phyloP scores from a whole-genome alignment of 2,888 invertebrate genomes.

The Amphiduros pacificus region DNA sequence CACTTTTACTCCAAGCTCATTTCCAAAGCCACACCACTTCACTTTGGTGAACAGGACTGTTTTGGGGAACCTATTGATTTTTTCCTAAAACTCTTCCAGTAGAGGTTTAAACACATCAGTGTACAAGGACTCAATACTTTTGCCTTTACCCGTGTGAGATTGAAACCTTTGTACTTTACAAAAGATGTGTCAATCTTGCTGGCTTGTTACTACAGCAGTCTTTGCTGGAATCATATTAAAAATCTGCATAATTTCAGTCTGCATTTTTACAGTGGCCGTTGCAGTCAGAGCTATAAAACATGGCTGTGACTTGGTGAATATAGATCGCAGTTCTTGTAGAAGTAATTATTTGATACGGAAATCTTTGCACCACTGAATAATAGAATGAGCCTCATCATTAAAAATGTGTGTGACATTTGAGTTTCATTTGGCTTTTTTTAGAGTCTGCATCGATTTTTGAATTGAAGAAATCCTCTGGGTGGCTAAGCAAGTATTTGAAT shows the following conservation, averaged over 20 bases:
- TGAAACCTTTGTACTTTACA: no score
- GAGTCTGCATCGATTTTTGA: background rate
- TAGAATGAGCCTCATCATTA: slow-evolving; percentile 17
- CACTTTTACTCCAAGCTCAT: slow-evolving; percentile 1
- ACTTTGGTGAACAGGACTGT: background rate
- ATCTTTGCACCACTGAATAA: slow-evolving; percentile 19
- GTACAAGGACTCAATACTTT: background rate
- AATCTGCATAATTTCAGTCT: background rate
- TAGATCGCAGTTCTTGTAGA: slow-evolving; percentile 21
- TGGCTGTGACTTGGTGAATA: slow-evolving; percentile 11
- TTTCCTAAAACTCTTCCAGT: background rate
- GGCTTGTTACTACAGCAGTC: no score
- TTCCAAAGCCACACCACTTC: slow-evolving; percentile 8
- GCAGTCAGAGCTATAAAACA: slow-evolving; percentile 28
- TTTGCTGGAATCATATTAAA: background rate
- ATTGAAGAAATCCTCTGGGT: slow-evolving; percentile 2
- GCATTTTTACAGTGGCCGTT: slow-evolving; percentile 23
- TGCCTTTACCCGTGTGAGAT: background rate
- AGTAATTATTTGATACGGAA: slow-evolving; percentile 20
- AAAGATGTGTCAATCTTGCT: no score
- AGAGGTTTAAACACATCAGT: background rate
- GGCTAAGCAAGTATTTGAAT: background rate
- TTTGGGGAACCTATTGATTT: background rate
- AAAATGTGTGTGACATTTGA: background rate
- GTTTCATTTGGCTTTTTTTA: background rate